Evolutionary conservation across 2,113 vertebrate species (phyloP), one percentile per base, ranked within the genome.

Genomic region (Alexandromys fortis): DNA sequence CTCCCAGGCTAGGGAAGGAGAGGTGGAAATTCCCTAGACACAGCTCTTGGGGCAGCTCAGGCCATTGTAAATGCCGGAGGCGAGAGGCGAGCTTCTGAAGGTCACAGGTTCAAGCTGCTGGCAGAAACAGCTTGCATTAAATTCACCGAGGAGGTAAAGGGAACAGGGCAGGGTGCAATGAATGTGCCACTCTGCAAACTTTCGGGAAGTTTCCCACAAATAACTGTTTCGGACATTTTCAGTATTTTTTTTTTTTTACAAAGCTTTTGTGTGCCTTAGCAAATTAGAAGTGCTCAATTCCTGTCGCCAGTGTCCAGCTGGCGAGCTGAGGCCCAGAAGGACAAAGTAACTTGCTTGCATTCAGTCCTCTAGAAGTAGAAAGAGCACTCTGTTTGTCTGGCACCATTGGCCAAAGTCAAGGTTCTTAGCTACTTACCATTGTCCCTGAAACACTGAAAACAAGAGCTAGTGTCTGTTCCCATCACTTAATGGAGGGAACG

Each of bases 301-400:
- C 30, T 83, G 33, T 83, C 77, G 63, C 78, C 89, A 55, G 12
- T 63, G 17, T 30, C 30, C 2, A 42, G 21, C 35, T 73, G 47
- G 55, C 30, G 42, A 92, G 91, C 63, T 58, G n/a, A 96, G 61
- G 17, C 47, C 87, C 28, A 73, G 47, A 72, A 78, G 21, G 49
- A 87, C 45, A 61, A 94, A 90, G 96, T 42, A 89, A 94, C 67
- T 52, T 86, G 47, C 81, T 87, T 61, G 77, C 0, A 26, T n/a
- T 49, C 63, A 24, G 35, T 76, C 0, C 7, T 38, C 52, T 67
- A 65, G 33, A 89, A 75, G 33, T n/a, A 70, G 49, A 12, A 87
- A 95, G 89, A 94, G 70, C 91, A 82, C 1, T 42, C n/a, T 72
- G 16, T 76, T 92, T 49, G 38, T 49, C 3, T 81, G 94, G 94